Base-by-base conservation (phyloP, 2,113 vertebrate genomes). In the Menidia beryllina region DNA sequence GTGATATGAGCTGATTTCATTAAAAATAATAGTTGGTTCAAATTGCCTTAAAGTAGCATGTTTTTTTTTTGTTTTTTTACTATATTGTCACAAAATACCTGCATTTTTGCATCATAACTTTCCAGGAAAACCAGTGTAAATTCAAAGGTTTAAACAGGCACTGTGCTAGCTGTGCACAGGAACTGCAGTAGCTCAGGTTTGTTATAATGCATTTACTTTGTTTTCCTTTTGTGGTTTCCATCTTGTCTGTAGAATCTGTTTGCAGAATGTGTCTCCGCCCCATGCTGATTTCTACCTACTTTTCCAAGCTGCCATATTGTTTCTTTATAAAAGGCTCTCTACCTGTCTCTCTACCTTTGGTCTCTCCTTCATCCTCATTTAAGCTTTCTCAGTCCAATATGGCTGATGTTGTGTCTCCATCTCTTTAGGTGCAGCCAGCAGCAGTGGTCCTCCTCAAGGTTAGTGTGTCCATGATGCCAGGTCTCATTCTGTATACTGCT, bases 361-460 rank as follows among this genome's bases (percentile, higher is more conserved):
- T 64, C 66, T 86, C 50, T 77, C 55, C 57, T 64, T 72, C 67
- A 27, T 82, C 58, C 68, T 77, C 64, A 60, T 88, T 81, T 61
- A 81, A 72, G 82, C 75, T 59, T 84, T 76, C 70, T 72, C 72
- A 75, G 63, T 84, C 77, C 86, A 90, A 89, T 79, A 88, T 85
- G 81, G 88, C 87, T 87, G 79, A 88, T 72, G 69, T 84, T 86
- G 79, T 86, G 86, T 86, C 89, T 90, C 84, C 87, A 85, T 91
- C 88, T 90, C 83, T 91, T 90, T 90, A 91, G 91, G 91, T 88
- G 88, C 87, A 87, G 86, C 87, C 84, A 83, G 85, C 85, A 88
- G 89, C 86, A 85, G 86, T 91, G 88, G 88, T 86, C 86, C 80
- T 91, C 84, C 90, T 91, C 91, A 94, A 94, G 93, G 92, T 93